These are phyloP conservation scores for Etheostoma nigrum DNA, from an alignment of 2,797 vertebrate genomes.

Conservation along the genomic window DNA sequence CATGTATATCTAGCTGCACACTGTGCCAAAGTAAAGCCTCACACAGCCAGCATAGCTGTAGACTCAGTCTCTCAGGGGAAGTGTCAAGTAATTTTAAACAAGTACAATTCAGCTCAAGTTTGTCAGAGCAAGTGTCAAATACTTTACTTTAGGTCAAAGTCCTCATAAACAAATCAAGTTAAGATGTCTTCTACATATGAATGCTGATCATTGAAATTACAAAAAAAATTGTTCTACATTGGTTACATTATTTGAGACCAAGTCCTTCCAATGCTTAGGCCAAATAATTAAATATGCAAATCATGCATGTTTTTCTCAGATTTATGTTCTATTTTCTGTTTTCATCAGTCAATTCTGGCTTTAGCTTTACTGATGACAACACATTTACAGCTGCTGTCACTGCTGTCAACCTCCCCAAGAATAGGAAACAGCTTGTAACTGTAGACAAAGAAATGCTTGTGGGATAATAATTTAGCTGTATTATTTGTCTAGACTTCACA, in stretches of 20 bases:
- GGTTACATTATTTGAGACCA: not conserved
- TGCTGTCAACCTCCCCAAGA: slow-evolving; percentile 33
- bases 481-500: slow-evolving; percentile 28
- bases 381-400: slow-evolving; percentile 29
- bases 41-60: too few species aligned
- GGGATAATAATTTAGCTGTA: slow-evolving; percentile 35
- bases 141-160: not conserved
- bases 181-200: not conserved
- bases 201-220: not conserved
- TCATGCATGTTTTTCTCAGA: not conserved
- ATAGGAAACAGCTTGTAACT: slow-evolving; percentile 22
- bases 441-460: slow-evolving; percentile 20
- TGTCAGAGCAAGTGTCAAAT: not conserved
- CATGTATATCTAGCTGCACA: too few species aligned
- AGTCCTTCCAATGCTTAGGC: not conserved
- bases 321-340: slow-evolving; percentile 5
- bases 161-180: not conserved
- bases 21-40: too few species aligned
- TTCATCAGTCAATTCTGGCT: slow-evolving; percentile 10
- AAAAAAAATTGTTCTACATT: not conserved
- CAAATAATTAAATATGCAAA: not conserved
- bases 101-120: not conserved
- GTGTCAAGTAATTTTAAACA: not conserved
- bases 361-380: slow-evolving; percentile 1
- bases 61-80: not conserved